Evolutionary conservation across 53 echinoderm and acorn worm genomes (phyloP).

Genomic region (Patiria pectinifera): DNA sequence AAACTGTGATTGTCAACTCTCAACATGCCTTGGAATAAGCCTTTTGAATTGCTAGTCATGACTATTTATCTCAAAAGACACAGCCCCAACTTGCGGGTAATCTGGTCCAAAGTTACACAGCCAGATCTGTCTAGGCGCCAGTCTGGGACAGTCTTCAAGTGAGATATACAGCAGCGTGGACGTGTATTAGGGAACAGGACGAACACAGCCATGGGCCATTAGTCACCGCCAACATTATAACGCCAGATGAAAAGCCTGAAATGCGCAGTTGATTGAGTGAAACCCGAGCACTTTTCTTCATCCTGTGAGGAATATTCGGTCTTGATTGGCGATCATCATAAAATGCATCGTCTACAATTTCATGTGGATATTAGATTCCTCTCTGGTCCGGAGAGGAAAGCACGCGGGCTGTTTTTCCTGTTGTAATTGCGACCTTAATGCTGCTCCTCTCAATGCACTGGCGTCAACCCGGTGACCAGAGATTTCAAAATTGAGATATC

Average conservation of each 20-base stretch:
- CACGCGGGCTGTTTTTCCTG: not conserved
- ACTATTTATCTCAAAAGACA: too few relatives aligned
- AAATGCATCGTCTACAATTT: not conserved
- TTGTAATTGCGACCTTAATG: not conserved
- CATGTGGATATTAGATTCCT: not conserved
- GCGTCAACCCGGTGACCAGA: not conserved
- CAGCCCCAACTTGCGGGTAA: not conserved
- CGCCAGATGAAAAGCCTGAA: not conserved
- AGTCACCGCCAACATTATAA: not conserved
- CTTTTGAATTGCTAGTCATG: too few relatives aligned
- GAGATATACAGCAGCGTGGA: not conserved
- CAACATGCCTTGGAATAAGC: too few relatives aligned
- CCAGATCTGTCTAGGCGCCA: not conserved
- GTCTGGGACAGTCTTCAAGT: not conserved
- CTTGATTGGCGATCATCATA: slow-evolving; percentile 4
- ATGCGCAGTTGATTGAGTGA: slow-evolving; percentile 4
- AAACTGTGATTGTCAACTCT: too few relatives aligned
- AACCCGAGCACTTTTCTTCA: not conserved
- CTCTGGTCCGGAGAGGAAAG: not conserved
- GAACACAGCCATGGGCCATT: not conserved
- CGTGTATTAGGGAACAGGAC: not conserved
- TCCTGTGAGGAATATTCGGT: not conserved
- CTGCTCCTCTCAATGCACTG: not conserved
- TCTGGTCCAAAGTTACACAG: not conserved
- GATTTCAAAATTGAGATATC: not conserved